Conservation (phyloP, 1,140 invertebrate genomes). For the Sesamia nonagrioides region DNA sequence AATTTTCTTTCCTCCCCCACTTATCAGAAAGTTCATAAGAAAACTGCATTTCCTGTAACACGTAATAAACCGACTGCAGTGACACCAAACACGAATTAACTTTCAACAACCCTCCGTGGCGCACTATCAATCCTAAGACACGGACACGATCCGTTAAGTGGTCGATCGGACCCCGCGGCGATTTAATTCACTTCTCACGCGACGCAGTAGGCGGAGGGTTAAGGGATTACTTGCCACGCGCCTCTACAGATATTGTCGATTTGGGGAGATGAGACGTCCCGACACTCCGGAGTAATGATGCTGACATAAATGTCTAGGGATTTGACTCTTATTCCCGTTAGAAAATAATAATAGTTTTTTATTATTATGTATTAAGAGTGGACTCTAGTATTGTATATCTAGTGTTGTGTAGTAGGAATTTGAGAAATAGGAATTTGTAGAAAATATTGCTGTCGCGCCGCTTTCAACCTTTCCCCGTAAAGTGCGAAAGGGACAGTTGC, state of each 20-base stretch:
- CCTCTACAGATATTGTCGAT: conserved; percentile 84
- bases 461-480: too few species aligned
- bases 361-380: neutral
- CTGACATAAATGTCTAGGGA: conserved; percentile 73
- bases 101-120: conserved; percentile 74
- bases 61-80: conserved; percentile 76
- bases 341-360: conserved; percentile 8
- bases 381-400: too few species aligned
- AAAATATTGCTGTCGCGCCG: too few species aligned
- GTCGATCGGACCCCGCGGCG: conserved; percentile 75
- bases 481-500: too few species aligned
- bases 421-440: too few species aligned
- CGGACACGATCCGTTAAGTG: conserved; percentile 76
- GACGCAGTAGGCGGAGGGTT: conserved; percentile 69
- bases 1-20: conserved; percentile 25
- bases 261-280: conserved; percentile 70
- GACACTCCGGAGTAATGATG: conserved; percentile 72
- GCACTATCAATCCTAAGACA: conserved; percentile 78
- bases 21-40: conserved; percentile 59
- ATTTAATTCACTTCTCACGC: conserved; percentile 85
- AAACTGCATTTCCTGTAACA: conserved; percentile 75
- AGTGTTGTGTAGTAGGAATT: too few species aligned
- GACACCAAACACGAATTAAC: conserved; percentile 85
- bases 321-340: conserved; percentile 54
- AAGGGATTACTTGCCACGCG: conserved; percentile 82